These are phyloP conservation scores for Falcaria lacertinaria DNA, from an alignment of 2,888 invertebrate genomes.

Conservation along the genomic window DNA sequence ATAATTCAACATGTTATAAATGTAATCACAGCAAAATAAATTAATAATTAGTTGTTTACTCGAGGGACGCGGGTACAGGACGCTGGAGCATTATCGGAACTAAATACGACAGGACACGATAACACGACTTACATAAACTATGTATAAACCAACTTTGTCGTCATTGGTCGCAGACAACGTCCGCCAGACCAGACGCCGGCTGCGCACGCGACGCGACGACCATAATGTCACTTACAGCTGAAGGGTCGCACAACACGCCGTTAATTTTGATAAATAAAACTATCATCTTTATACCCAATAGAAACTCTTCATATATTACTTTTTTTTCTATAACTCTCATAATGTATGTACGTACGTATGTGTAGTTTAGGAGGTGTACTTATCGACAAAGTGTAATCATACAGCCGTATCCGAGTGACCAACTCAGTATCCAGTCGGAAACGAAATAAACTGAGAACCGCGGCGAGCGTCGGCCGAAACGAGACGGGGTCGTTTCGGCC, in stretches of 20 bases:
- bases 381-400: slow-evolving; percentile 59
- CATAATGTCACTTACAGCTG: slow-evolving; percentile 46
- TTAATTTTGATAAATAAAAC: slow-evolving; percentile 75
- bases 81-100: slow-evolving; percentile 62
- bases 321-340: slow-evolving; percentile 70
- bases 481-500: slow-evolving; percentile 28
- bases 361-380: slow-evolving; percentile 69
- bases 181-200: slow-evolving; percentile 28
- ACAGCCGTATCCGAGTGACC: slow-evolving; percentile 71
- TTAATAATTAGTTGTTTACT: slow-evolving; percentile 64
- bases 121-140: slow-evolving; percentile 67
- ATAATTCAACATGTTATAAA: slow-evolving; percentile 66
- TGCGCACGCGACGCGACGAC: slow-evolving; percentile 28
- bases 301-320: slow-evolving; percentile 75
- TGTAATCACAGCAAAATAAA: slow-evolving; percentile 76
- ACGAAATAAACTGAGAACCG: slow-evolving; percentile 48
- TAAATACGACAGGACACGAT: slow-evolving; percentile 60
- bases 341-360: slow-evolving; percentile 61
- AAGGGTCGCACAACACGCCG: slow-evolving; percentile 56
- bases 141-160: slow-evolving; percentile 55
- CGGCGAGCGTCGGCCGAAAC: slow-evolving; percentile 28
- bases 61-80: slow-evolving; percentile 57
- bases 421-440: slow-evolving; percentile 67
- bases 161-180: slow-evolving; percentile 20
- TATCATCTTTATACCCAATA: slow-evolving; percentile 71